These are phyloP conservation scores for Zoanthus sociatus DNA, from an alignment of 92 coral and sea anemone genomes.

Conservation along the genomic window DNA sequence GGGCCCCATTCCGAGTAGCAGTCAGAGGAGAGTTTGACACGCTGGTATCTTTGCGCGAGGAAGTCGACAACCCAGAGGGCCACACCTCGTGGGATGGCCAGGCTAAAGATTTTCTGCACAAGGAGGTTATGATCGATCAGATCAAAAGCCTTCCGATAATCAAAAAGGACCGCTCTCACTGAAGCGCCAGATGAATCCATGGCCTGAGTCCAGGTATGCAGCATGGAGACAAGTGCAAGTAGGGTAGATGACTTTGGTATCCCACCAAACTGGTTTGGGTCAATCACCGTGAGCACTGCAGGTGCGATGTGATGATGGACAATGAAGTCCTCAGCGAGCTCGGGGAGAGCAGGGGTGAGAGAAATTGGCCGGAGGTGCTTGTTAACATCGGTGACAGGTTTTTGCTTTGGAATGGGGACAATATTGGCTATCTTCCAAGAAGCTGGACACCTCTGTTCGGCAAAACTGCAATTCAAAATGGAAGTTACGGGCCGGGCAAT, in stretches of 20 bases:
- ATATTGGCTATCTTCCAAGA: constrained; percentile 1
- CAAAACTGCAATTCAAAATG: constrained; percentile 31
- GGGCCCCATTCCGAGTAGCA: constrained; percentile 11
- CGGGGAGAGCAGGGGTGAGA: neutral
- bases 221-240: constrained; percentile 1
- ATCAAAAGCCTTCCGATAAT: neutral
- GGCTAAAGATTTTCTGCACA: neutral
- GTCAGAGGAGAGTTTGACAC: constrained; percentile 2
- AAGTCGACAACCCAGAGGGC: neutral
- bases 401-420: constrained; percentile 4
- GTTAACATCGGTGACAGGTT: neutral
- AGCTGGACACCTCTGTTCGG: constrained; percentile 22
- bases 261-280: constrained; percentile 8
- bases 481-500: constrained; percentile 39
- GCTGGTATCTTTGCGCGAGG: neutral
- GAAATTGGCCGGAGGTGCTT: constrained; percentile 5
- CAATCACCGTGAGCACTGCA: neutral
- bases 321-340: constrained; percentile 9
- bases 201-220: neutral
- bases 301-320: neutral
- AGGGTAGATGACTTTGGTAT: neutral
- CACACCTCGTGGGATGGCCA: neutral
- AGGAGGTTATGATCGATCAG: neutral
- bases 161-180: neutral
- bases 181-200: neutral